Evolutionary conservation across 2,113 vertebrate species (phyloP).

Genomic region (Leptosomus discolor): DNA sequence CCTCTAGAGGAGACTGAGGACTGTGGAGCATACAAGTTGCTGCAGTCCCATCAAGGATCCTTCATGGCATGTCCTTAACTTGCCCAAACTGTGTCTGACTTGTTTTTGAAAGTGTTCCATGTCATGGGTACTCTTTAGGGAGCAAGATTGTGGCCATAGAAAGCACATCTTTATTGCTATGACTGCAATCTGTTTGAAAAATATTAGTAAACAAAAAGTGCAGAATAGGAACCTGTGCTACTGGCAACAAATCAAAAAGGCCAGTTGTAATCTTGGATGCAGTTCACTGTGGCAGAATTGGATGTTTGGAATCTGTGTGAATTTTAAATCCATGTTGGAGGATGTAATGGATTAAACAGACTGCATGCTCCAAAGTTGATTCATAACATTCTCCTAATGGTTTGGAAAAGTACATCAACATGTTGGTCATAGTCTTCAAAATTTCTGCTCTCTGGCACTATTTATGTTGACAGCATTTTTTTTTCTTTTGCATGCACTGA

Average conservation of each 20-base stretch:
- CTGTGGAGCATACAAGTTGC: background rate
- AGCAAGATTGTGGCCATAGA: background rate
- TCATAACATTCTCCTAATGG: background rate
- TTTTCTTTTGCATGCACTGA: background rate
- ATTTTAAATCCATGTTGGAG: background rate
- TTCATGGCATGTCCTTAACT: background rate
- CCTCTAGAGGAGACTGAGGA: slow-evolving; percentile 35
- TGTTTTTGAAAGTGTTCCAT: background rate
- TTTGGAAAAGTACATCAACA: background rate
- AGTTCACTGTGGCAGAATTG: background rate
- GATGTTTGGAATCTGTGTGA: background rate
- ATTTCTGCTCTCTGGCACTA: background rate
- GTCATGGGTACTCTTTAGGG: background rate
- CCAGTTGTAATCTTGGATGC: background rate
- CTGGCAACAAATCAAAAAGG: background rate
- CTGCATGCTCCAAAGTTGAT: background rate
- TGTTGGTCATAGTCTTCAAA: background rate
- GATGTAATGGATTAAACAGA: background rate
- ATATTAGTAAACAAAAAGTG: background rate
- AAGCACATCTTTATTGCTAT: background rate
- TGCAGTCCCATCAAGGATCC: background rate
- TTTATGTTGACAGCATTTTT: background rate
- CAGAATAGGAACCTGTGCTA: background rate
- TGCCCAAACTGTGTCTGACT: background rate
- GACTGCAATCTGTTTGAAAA: background rate